Percentiles rank a stretch among this genome's conserved stretches.
Evolutionary conservation across 2,113 vertebrate species (phyloP).

Genomic region (Sinocyclocheilus anophthalmus): DNA sequence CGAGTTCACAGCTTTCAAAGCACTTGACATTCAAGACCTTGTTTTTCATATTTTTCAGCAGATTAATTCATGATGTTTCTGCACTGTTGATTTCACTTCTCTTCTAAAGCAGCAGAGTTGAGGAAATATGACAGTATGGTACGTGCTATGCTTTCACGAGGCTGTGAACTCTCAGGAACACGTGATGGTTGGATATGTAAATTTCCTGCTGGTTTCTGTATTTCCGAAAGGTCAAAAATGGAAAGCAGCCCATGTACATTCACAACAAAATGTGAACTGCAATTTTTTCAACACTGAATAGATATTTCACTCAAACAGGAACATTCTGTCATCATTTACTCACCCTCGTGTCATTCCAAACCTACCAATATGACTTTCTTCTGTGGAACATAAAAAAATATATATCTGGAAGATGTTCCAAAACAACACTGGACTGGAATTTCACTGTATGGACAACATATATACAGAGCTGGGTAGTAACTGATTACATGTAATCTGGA

Average conservation of each 20-base stretch:
- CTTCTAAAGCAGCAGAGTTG: not conserved
- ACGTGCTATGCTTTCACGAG: not conserved
- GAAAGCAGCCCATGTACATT: not conserved
- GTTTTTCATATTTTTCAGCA: conserved; percentile 26
- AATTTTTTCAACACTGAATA: not conserved
- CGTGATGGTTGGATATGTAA: not conserved
- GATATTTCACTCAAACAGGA: not conserved
- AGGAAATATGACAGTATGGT: not conserved
- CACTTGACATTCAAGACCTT: conserved; percentile 39
- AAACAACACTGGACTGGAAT: too few relatives aligned
- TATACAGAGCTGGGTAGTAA: too few relatives aligned
- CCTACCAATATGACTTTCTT: too few relatives aligned
- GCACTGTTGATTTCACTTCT: conserved; percentile 10
- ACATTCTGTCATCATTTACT: not conserved
- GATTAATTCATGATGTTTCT: conserved; percentile 39
- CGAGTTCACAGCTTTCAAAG: conserved; percentile 40
- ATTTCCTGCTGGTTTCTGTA: not conserved
- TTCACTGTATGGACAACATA: too few relatives aligned
- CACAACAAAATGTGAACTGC: not conserved
- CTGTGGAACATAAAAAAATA: too few relatives aligned
- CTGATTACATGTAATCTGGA: too few relatives aligned
- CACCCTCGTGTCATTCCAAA: too few relatives aligned
- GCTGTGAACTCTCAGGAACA: not conserved
- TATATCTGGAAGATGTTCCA: too few relatives aligned
- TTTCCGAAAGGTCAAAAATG: not conserved